A percentile compares a stretch with the other conserved stretches of the same genome.
Conservation (phyloP, 2,113 vertebrate species). For the Lamprologus callipterus region DNA sequence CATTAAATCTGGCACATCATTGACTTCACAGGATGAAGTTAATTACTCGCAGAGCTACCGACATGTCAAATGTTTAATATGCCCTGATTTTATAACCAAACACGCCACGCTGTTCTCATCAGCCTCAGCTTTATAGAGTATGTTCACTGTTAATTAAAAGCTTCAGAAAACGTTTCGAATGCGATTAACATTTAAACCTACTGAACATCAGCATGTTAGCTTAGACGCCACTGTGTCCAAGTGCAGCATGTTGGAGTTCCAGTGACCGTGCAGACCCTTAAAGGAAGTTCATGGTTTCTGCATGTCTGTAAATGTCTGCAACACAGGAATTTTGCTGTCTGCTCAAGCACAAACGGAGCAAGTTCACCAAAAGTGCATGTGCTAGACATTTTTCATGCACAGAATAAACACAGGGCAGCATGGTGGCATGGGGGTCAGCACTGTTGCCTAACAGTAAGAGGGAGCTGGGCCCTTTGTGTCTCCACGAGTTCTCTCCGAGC, state of each 20-base stretch:
- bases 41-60: background rate
- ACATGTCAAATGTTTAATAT: fast-evolving
- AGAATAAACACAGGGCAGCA: fast-evolving
- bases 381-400: background rate
- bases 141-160: background rate
- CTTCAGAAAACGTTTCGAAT: fast-evolving
- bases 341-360: fast-evolving
- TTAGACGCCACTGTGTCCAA: background rate
- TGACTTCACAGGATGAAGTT: background rate
- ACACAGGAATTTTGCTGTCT: background rate
- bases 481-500: background rate
- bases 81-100: background rate
- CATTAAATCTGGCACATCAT: background rate
- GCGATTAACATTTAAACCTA: background rate
- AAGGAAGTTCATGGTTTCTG: background rate
- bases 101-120: background rate
- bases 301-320: background rate
- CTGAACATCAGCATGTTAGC: background rate
- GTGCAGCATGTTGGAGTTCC: background rate
- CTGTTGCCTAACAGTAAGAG: background rate
- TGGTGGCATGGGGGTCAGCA: background rate
- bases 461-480: background rate
- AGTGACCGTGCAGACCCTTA: background rate
- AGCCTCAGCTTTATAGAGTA: too few species aligned
- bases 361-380: background rate